phyloP scores from a whole-genome alignment of 2,113 vertebrate species.

The Myotis brandtii region DNA sequence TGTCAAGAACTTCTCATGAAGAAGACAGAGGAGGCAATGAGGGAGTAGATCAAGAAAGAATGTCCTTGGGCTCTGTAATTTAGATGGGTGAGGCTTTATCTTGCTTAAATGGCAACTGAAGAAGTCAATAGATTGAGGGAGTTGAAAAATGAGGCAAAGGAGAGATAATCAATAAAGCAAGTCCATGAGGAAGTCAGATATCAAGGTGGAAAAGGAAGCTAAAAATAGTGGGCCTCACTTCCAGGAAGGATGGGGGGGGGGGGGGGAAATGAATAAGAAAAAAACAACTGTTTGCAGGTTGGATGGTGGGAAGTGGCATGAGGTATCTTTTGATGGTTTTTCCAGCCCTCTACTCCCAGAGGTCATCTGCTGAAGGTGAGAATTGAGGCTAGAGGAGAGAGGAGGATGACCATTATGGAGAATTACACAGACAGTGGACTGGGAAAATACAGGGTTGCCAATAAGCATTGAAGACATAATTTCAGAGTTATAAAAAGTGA shows the following conservation, averaged over 20 bases:
- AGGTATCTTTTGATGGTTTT: background rate
- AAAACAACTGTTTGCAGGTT: background rate
- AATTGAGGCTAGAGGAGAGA: background rate
- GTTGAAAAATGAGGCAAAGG: background rate
- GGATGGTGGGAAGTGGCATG: background rate
- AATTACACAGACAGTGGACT: background rate
- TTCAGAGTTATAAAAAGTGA: background rate
- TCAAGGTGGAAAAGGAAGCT: background rate
- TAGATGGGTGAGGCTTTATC: background rate
- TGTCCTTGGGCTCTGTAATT: background rate
- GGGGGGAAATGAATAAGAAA: background rate
- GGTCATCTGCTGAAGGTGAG: background rate
- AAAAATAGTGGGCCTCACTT: background rate
- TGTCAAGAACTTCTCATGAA: background rate
- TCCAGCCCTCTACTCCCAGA: background rate
- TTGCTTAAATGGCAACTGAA: background rate
- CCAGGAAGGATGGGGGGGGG: background rate
- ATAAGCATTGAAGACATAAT: background rate
- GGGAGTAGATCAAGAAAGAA: background rate
- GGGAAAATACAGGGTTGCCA: background rate
- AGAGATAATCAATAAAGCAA: background rate
- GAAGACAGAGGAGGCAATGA: background rate
- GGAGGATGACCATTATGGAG: background rate
- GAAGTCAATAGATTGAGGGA: background rate
- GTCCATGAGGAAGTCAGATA: background rate